Conservation (phyloP, 2,797 vertebrate species). For the Eutrigla gurnardus region DNA sequence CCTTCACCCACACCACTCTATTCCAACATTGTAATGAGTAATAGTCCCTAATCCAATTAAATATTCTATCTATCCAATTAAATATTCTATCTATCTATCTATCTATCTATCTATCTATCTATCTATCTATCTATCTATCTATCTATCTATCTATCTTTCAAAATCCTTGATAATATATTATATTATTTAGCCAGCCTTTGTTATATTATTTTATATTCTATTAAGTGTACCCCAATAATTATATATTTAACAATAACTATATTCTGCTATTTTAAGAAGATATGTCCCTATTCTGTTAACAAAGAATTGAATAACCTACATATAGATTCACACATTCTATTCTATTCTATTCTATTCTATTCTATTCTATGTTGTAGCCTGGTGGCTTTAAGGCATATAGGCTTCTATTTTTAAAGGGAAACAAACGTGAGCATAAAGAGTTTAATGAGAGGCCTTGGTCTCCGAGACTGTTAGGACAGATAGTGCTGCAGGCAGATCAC, state of each 20-base stretch:
- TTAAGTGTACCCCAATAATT: not conserved
- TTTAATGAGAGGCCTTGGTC: conserved; percentile 52
- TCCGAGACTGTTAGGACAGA: conserved; percentile 39
- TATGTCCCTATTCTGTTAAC: not conserved
- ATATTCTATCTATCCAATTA: not conserved
- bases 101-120: conserved; percentile 8
- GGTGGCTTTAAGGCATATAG: conserved; percentile 22
- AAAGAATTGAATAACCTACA: conserved; percentile 4
- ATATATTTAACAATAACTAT: not conserved
- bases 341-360: not conserved
- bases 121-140: not conserved
- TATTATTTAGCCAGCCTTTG: not conserved
- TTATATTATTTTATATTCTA: not conserved
- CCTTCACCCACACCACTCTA: conserved; percentile 8
- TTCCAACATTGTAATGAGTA: not conserved
- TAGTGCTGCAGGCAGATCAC: conserved; percentile 54
- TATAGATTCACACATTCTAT: not conserved
- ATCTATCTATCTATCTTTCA: not conserved
- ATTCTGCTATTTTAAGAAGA: not conserved
- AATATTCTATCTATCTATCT: not conserved
- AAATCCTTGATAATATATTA: not conserved
- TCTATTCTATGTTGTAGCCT: conserved; percentile 23
- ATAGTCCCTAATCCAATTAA: not conserved
- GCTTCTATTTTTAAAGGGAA: conserved; percentile 47
- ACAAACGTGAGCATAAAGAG: conserved; percentile 37